Percentiles rank a stretch among this genome's conserved stretches.
Evolutionary conservation across 2,888 invertebrate genomes (phyloP).

Genomic region (Chymomyza caudatula): DNA sequence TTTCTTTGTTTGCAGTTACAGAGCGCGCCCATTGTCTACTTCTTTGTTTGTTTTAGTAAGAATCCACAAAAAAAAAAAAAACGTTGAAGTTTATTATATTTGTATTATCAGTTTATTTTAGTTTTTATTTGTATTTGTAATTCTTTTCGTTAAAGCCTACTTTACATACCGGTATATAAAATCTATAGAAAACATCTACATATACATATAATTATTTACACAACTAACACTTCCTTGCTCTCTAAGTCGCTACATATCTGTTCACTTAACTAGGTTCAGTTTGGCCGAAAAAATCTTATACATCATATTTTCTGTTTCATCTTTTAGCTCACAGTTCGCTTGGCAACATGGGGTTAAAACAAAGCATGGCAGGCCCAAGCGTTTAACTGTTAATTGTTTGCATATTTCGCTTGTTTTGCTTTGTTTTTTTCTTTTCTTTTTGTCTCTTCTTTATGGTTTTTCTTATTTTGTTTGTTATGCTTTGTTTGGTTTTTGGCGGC

Average conservation of each 20-base stretch:
- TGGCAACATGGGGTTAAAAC: not conserved
- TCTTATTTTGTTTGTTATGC: not conserved
- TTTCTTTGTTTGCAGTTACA: not conserved
- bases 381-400: constrained; percentile 6
- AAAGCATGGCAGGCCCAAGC: not conserved
- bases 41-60: constrained; percentile 32
- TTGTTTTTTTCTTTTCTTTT: constrained; percentile 1
- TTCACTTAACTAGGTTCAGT: constrained; percentile 56
- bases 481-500: constrained; percentile 50
- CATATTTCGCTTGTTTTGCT: constrained; percentile 28
- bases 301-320: constrained; percentile 6
- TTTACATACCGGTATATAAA: constrained; percentile 59
- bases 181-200: constrained; percentile 47
- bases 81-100: constrained; percentile 28
- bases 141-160: constrained; percentile 45
- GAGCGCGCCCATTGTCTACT: constrained; percentile 2
- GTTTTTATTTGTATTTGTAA: constrained; percentile 17
- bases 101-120: constrained; percentile 43
- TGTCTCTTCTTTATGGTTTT: not conserved
- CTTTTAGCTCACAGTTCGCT: not conserved
- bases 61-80: constrained; percentile 1
- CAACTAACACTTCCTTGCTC: constrained; percentile 52
- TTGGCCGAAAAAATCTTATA: constrained; percentile 15
- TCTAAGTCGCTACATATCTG: constrained; percentile 14
- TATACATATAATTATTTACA: constrained; percentile 63